A percentile compares a stretch with the other conserved stretches of the same genome.
These are phyloP conservation scores for Zaprionus davidi DNA, from an alignment of 1,140 invertebrate genomes.

Conservation along the genomic window DNA sequence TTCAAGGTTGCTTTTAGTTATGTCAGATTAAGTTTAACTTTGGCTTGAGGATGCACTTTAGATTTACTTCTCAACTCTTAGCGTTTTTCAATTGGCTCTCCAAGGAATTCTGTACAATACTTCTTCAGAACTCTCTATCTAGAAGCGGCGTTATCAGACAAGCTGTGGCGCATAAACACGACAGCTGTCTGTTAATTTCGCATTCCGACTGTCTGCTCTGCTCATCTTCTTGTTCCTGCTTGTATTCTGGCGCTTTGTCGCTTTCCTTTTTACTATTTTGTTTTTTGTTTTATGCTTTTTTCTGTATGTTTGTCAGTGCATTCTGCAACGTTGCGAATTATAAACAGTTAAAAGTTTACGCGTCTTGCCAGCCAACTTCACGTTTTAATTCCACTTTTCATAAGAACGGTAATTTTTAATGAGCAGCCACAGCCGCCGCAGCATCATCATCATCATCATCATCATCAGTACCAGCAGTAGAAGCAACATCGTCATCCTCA, in stretches of 20 bases:
- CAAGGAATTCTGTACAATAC: not conserved
- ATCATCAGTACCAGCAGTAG: slow-evolving; percentile 10
- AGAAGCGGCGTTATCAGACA: not conserved
- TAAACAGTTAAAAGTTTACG: slow-evolving; percentile 78
- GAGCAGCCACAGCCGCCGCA: slow-evolving; percentile 41
- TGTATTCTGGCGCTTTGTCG: slow-evolving; percentile 1
- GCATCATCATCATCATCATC: slow-evolving; percentile 50
- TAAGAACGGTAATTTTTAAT: slow-evolving; percentile 82
- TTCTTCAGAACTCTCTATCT: not conserved
- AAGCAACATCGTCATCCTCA: not conserved
- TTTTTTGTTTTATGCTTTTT: slow-evolving; percentile 22
- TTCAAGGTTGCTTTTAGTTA: not conserved
- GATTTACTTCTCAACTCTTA: fast-evolving
- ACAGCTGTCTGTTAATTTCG: slow-evolving; percentile 9
- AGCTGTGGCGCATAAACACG: slow-evolving; percentile 10
- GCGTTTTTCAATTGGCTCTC: not conserved
- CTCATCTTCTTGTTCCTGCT: not conserved
- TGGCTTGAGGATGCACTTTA: not conserved
- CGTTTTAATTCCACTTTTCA: slow-evolving; percentile 76
- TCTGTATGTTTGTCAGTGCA: slow-evolving; percentile 21
- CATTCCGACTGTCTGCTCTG: not conserved
- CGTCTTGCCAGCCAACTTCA: slow-evolving; percentile 55
- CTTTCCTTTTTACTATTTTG: slow-evolving; percentile 8
- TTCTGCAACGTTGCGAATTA: slow-evolving; percentile 74
- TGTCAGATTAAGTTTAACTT: not conserved